These are phyloP conservation scores for Alaudala cheleensis DNA, from an alignment of 2,113 vertebrate genomes.

Conservation along the genomic window DNA sequence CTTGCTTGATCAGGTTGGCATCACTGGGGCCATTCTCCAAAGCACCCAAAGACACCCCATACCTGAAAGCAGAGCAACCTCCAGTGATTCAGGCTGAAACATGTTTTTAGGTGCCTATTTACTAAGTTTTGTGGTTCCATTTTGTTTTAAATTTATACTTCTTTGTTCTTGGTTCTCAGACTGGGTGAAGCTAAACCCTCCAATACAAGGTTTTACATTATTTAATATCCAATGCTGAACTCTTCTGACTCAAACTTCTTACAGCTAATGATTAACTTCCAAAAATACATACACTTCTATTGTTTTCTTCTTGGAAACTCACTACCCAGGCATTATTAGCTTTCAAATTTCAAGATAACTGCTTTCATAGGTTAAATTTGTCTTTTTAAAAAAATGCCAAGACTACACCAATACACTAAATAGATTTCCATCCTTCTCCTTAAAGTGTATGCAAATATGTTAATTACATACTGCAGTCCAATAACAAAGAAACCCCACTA, in stretches of 20 bases:
- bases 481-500: background rate
- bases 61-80: background rate
- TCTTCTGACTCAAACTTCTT: background rate
- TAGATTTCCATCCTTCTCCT: background rate
- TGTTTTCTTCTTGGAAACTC: background rate
- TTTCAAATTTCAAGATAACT: background rate
- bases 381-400: background rate
- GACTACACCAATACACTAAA: background rate
- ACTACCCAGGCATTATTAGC: background rate
- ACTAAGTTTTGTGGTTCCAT: background rate
- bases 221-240: background rate
- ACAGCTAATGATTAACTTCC: background rate
- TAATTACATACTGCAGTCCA: background rate
- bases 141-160: background rate
- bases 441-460: background rate
- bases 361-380: background rate
- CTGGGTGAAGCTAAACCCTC: background rate
- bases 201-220: background rate
- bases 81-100: background rate
- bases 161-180: background rate
- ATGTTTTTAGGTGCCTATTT: background rate
- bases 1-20: background rate
- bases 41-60: background rate
- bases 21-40: background rate
- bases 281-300: rapidly evolving